phyloP scores from a whole-genome alignment of 2,888 invertebrate genomes.

The Sisyra nigra region DNA sequence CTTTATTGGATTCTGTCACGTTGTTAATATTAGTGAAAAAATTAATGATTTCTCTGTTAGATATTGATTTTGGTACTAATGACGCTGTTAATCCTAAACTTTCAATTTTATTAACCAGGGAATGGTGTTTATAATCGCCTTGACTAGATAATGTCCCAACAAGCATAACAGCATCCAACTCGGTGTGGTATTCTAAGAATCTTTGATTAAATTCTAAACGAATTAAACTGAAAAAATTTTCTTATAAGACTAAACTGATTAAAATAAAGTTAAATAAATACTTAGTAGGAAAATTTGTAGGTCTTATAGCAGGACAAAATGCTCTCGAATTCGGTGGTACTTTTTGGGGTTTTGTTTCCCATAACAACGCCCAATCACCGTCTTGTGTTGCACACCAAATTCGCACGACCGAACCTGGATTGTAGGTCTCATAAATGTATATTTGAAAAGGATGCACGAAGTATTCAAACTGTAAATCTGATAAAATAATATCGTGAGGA shows the following conservation, averaged over 20 bases:
- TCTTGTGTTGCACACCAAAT: constrained; percentile 51
- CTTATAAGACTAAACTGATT: neutral
- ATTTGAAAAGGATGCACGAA: constrained; percentile 52
- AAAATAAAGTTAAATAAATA: constrained; percentile 19
- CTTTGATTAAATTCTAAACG: constrained; percentile 77
- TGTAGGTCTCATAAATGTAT: constrained; percentile 69
- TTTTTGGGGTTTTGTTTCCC: constrained; percentile 54
- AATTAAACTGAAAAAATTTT: constrained; percentile 39
- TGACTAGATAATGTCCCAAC: constrained; percentile 38
- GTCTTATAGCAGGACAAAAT: constrained; percentile 56
- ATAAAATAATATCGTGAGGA: constrained; percentile 6
- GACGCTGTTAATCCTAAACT: constrained; percentile 15
- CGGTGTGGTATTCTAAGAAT: constrained; percentile 68
- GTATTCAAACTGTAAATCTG: constrained; percentile 48
- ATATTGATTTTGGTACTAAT: neutral
- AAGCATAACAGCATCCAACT: constrained; percentile 70
- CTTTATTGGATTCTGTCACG: constrained; percentile 2
- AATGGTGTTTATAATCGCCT: constrained; percentile 17
- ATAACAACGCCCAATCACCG: constrained; percentile 51
- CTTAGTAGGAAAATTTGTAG: constrained; percentile 38
- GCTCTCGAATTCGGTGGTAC: constrained; percentile 45
- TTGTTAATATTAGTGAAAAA: neutral
- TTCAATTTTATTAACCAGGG: constrained; percentile 18
- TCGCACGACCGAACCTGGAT: constrained; percentile 67
- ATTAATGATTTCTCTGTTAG: too few relatives aligned